phyloP scores from a whole-genome alignment of 2,888 invertebrate genomes.

The Drosophila falleni region DNA sequence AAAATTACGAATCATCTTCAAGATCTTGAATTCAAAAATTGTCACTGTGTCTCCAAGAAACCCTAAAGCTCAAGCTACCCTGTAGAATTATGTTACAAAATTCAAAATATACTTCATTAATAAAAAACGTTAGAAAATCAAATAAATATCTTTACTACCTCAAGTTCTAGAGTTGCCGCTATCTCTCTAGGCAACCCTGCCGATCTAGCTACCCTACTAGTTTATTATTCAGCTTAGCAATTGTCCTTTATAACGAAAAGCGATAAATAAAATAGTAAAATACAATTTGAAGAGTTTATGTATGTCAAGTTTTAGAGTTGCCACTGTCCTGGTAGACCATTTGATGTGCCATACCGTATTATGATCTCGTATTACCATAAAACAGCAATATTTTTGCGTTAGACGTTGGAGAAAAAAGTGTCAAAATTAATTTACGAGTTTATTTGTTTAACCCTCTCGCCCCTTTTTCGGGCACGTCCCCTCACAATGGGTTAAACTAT shows the following conservation, averaged over 20 bases:
- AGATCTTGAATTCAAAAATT: neutral
- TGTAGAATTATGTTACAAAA: too few relatives aligned
- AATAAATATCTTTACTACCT: neutral
- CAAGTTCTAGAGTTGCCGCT: neutral
- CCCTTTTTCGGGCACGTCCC: constrained; percentile 61
- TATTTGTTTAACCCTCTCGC: constrained; percentile 84
- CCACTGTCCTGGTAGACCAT: constrained; percentile 10
- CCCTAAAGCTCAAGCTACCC: too few relatives aligned
- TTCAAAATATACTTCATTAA: neutral
- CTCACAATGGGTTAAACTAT: constrained; percentile 8
- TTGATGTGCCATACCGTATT: constrained; percentile 30
- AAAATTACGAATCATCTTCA: neutral
- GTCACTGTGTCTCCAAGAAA: too few relatives aligned
- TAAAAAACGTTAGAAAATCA: neutral
- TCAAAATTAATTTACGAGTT: constrained; percentile 86
- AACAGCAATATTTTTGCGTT: constrained; percentile 66
- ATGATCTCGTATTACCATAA: constrained; percentile 69
- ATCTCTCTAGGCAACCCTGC: neutral
- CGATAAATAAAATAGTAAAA: neutral
- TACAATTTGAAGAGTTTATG: constrained; percentile 1
- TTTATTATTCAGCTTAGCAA: neutral
- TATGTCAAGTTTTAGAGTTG: constrained; percentile 9
- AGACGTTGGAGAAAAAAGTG: constrained; percentile 74
- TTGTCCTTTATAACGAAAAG: neutral
- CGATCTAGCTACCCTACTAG: neutral